Evolutionary conservation across 2,113 vertebrate genomes (phyloP).

Genomic region (Campylorhamphus procurvoides): DNA sequence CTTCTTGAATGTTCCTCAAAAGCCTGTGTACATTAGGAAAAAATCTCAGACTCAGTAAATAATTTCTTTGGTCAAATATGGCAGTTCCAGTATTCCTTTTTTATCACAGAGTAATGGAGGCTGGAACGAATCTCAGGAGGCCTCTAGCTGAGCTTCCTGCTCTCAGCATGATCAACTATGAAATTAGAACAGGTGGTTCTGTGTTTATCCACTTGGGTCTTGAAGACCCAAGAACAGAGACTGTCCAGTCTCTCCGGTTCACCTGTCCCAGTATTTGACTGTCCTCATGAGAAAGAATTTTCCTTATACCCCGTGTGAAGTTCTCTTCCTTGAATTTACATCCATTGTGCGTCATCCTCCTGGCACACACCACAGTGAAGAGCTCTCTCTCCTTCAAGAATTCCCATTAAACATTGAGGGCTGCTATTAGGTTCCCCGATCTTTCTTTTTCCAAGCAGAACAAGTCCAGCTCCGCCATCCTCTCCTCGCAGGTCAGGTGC

Average conservation of each 20-base stretch:
- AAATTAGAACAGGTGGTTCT: not conserved
- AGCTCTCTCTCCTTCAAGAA: not conserved
- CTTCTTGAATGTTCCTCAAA: not conserved
- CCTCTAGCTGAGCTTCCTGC: not conserved
- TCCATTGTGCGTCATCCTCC: not conserved
- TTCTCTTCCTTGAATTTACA: not conserved
- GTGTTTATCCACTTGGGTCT: not conserved
- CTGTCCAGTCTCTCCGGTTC: not conserved
- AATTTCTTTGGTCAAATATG: not conserved
- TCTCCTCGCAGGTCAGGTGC: not conserved
- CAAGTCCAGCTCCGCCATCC: not conserved
- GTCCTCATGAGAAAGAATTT: not conserved
- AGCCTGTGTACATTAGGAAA: not conserved
- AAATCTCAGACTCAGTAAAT: not conserved
- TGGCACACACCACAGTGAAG: not conserved
- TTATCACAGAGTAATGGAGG: not conserved
- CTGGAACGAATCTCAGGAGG: not conserved
- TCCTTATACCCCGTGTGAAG: not conserved
- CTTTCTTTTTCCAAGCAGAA: not conserved
- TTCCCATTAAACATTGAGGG: not conserved
- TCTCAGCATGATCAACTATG: not conserved
- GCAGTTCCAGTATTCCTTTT: not conserved
- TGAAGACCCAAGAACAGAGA: not conserved
- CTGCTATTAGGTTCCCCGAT: not conserved
- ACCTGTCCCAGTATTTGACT: not conserved